Evolutionary conservation across 2,113 vertebrate species (phyloP).

Genomic region (Pyrgilauda ruficollis): DNA sequence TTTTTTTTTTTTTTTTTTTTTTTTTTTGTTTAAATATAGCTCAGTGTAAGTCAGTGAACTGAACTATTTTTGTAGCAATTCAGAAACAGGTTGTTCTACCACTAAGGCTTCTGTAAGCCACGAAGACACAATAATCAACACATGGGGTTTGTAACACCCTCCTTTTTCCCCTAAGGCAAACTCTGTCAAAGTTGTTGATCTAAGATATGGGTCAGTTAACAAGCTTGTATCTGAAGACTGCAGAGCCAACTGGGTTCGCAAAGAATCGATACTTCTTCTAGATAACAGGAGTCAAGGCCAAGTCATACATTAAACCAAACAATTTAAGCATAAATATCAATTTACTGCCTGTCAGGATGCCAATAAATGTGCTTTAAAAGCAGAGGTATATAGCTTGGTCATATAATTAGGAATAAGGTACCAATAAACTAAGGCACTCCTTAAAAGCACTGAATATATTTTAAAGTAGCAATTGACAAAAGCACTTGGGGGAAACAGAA

Average conservation of each 20-base stretch:
- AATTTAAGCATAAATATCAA: conserved; percentile 36
- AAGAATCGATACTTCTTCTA: conserved; percentile 1
- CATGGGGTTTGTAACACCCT: neutral
- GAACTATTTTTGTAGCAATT: neutral
- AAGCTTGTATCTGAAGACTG: neutral
- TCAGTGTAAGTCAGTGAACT: neutral
- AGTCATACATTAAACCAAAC: conserved; percentile 22
- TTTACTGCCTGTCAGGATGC: conserved; percentile 3
- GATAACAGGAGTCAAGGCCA: conserved; percentile 11
- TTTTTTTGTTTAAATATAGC: neutral
- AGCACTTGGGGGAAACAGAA: neutral
- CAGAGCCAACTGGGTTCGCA: conserved; percentile 8
- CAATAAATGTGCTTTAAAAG: conserved; percentile 23
- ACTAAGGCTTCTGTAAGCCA: neutral
- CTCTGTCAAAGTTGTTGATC: neutral
- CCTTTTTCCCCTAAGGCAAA: neutral
- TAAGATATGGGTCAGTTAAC: conserved; percentile 26
- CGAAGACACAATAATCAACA: neutral
- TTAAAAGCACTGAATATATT: neutral
- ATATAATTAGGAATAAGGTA: conserved; percentile 12
- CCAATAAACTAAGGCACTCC: neutral
- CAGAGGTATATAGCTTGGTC: neutral
- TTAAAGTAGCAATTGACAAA: neutral
- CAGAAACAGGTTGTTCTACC: neutral
- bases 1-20: no score